phyloP scores from a whole-genome alignment of 2,797 vertebrate species.

The Sphenodon punctatus region DNA sequence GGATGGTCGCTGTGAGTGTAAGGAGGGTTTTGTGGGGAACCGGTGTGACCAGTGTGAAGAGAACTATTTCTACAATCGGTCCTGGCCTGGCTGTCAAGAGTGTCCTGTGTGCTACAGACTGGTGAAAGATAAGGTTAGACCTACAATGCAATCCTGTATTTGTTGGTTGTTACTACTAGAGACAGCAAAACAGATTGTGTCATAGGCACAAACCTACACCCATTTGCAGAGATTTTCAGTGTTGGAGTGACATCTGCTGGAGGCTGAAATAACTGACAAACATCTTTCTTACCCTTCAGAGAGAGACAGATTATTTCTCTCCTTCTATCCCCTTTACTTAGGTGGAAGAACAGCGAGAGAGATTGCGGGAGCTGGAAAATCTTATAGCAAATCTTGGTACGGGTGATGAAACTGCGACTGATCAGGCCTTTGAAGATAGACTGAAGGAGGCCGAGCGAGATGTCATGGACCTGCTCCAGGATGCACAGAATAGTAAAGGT shows the following conservation, averaged over 20 bases:
- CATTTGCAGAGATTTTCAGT: accelerated
- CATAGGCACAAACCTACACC: accelerated
- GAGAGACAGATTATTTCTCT: not conserved
- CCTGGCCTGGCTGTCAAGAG: slow-evolving; percentile 91
- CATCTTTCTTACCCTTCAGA: not conserved
- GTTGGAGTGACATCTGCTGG: not conserved
- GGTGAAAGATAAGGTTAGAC: slow-evolving; percentile 91
- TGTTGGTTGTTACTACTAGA: not conserved
- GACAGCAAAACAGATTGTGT: accelerated
- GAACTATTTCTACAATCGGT: slow-evolving; percentile 98
- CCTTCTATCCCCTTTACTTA: slow-evolving; percentile 27
- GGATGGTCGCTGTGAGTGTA: slow-evolving; percentile 87
- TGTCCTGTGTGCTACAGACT: slow-evolving; percentile 94
- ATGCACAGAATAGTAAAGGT: slow-evolving; percentile 94
- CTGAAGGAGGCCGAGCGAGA: slow-evolving; percentile 90
- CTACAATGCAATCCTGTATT: accelerated
- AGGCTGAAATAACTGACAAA: not conserved
- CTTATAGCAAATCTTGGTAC: slow-evolving; percentile 89
- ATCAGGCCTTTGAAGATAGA: slow-evolving; percentile 91
- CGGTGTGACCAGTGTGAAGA: slow-evolving; percentile 97
- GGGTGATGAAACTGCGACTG: slow-evolving; percentile 85
- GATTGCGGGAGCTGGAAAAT: slow-evolving; percentile 88
- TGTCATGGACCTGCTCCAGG: slow-evolving; percentile 86
- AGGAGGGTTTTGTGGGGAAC: slow-evolving; percentile 88
- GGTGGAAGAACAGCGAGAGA: slow-evolving; percentile 93